Conservation (phyloP, 2,888 invertebrate genomes). For the Caenorhabditis uteleia region DNA sequence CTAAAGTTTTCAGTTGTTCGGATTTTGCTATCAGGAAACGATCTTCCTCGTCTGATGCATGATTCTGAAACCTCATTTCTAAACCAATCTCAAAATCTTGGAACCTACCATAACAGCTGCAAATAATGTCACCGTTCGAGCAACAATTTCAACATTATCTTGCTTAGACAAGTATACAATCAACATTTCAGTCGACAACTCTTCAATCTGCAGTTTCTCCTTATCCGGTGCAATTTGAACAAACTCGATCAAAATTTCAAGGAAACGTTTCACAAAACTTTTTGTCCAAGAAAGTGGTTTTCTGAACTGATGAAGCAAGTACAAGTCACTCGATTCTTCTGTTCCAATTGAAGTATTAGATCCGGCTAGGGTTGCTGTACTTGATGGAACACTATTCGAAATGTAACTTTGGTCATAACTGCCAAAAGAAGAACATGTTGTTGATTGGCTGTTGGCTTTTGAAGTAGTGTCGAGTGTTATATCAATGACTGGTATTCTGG, state of each 20-base stretch:
- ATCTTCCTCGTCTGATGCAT: slow-evolving; percentile 14
- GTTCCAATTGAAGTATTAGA: no score
- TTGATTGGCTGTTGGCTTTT: no score
- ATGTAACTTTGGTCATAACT: no score
- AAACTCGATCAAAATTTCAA: slow-evolving; percentile 5
- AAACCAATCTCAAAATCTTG: background rate
- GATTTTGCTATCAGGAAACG: slow-evolving; percentile 20
- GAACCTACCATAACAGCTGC: slow-evolving; percentile 23
- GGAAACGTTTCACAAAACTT: background rate
- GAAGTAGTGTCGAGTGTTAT: no score
- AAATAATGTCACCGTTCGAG: slow-evolving; percentile 18
- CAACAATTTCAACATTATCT: background rate
- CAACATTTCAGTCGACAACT: background rate
- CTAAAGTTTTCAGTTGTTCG: slow-evolving; percentile 53
- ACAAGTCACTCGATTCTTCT: no score
- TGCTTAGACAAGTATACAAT: slow-evolving; percentile 1
- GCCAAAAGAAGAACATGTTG: no score
- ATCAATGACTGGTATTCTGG: no score
- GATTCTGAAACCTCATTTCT: slow-evolving; percentile 19
- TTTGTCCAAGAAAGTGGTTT: slow-evolving; percentile 1
- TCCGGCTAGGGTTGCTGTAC: no score
- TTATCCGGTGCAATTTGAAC: slow-evolving; percentile 2
- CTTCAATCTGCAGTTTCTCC: background rate
- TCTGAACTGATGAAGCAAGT: no score
- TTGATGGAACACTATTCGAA: no score